Evolutionary conservation across 2,888 invertebrate genomes (phyloP), one percentile per base, ranked within the genome.

Genomic region (Cecidostiba fungosa): DNA sequence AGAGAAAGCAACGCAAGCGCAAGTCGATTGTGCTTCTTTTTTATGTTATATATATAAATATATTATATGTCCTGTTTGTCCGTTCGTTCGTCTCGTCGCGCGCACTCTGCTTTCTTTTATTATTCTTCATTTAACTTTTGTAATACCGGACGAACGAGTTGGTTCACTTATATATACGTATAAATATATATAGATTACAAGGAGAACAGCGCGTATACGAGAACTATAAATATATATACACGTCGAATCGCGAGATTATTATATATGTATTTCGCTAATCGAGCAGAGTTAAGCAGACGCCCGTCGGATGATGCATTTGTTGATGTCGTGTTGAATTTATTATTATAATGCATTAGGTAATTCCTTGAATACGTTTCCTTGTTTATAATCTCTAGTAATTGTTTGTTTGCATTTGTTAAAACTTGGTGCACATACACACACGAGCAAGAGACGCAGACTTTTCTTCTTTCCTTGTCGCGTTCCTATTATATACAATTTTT

Each of bases 281-380:
- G 39, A 80, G 80, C 72, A 80, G 36, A 83, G 73, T 59, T 59
- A 59, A 73, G 54, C 70, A 70, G 66, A 86, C 5, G 54, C 73
- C 84, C 82, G 83, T 82, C 84, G 78, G 87, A 87, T 72, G 78
- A 85, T 85, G 87, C 87, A 89, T 90, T 91, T 90, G 91, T 92
- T 90, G 88, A 90, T 90, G 90, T 91, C 90, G 89, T 90, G 90
- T 91, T 91, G 91, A 87, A 87, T 87, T 93, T 92, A 92, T 90
- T 92, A 92, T 91, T 92, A 91, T 91, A 91, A 89, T 89, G 89
- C 90, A 91, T 91, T 92, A 92, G 92, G 91, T 92, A 90, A 90
- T 87, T 70, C 26, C 82, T 85, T 79, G 54, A 84, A 80, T 77
- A 82, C 76, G 82, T 85, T 87, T 84, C 79, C 72, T 86, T 86